Conservation (phyloP, 2,797 vertebrate species). For the Diplodus sargus region DNA sequence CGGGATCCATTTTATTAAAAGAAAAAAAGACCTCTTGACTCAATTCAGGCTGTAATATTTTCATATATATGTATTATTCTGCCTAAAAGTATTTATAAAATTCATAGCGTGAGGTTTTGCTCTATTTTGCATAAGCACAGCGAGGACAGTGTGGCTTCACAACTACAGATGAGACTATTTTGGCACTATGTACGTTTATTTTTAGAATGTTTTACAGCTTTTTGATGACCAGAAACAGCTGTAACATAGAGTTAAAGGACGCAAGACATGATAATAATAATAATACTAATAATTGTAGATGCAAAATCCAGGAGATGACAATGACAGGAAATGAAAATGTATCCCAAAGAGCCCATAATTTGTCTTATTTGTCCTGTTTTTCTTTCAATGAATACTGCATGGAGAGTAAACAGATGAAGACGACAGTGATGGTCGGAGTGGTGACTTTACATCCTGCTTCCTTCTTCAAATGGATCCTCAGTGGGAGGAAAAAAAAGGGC, state of each 20-base stretch:
- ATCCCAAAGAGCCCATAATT: constrained; percentile 45
- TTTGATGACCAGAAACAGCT: constrained; percentile 20
- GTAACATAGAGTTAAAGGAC: constrained; percentile 10
- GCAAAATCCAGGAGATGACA: not conserved
- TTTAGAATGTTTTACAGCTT: constrained; percentile 24
- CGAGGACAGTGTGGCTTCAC: not conserved
- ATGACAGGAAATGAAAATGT: not conserved
- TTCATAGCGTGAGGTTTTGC: constrained; percentile 41
- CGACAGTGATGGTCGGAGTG: constrained; percentile 62
- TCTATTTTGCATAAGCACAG: not conserved
- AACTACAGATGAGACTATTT: constrained; percentile 42
- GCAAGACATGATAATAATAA: not conserved
- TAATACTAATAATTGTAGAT: not conserved
- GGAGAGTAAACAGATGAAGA: constrained; percentile 64
- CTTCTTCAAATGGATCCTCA: constrained; percentile 68
- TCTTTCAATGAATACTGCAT: constrained; percentile 69
- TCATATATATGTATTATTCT: constrained; percentile 59
- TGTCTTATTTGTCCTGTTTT: constrained; percentile 66
- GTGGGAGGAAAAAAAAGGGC: constrained; percentile 64
- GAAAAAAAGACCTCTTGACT: constrained; percentile 50
- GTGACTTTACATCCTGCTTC: constrained; percentile 36
- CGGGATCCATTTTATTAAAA: constrained; percentile 45
- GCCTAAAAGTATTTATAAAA: constrained; percentile 45
- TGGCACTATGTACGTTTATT: constrained; percentile 29
- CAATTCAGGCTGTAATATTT: constrained; percentile 35